Evolutionary conservation across 2,888 invertebrate genomes (phyloP).

Genomic region (Hydroisotoma schaefferi): DNA sequence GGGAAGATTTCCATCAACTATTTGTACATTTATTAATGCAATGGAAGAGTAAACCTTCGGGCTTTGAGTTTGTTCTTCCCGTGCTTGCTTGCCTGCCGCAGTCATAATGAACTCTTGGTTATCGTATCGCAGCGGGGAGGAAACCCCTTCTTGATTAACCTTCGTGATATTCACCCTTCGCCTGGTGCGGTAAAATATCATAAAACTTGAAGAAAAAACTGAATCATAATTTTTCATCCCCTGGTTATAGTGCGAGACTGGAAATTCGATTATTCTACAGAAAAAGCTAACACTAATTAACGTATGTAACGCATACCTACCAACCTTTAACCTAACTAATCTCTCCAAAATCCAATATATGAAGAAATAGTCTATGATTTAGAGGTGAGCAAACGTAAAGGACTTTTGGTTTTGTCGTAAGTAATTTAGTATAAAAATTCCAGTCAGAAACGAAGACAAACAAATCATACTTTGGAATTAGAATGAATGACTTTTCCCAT

Average conservation of each 20-base stretch:
- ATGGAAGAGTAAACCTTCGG: too few relatives aligned
- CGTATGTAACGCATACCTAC: too few relatives aligned
- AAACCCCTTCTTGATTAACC: slow-evolving; percentile 5
- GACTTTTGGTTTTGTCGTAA: too few relatives aligned
- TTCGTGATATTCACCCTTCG: slow-evolving; percentile 3
- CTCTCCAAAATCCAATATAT: too few relatives aligned
- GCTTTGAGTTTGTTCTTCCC: background rate
- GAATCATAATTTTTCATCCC: slow-evolving; percentile 4
- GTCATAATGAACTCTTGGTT: slow-evolving; percentile 3
- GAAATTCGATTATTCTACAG: background rate
- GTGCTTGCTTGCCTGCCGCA: background rate
- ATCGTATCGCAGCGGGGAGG: slow-evolving; percentile 1
- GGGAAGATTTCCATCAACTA: background rate
- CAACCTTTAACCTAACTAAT: too few relatives aligned
- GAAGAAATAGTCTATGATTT: too few relatives aligned
- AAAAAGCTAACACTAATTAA: background rate
- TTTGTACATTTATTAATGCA: background rate
- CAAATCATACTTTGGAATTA: too few relatives aligned
- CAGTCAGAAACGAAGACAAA: too few relatives aligned
- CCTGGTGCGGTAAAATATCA: background rate
- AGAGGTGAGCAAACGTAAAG: too few relatives aligned
- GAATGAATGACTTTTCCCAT: too few relatives aligned
- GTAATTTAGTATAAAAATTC: too few relatives aligned
- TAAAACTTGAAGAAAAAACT: slow-evolving; percentile 4
- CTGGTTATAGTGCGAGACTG: background rate